Evolutionary conservation across 2,797 vertebrate species (phyloP).

Genomic region (Holocentrus rufus): DNA sequence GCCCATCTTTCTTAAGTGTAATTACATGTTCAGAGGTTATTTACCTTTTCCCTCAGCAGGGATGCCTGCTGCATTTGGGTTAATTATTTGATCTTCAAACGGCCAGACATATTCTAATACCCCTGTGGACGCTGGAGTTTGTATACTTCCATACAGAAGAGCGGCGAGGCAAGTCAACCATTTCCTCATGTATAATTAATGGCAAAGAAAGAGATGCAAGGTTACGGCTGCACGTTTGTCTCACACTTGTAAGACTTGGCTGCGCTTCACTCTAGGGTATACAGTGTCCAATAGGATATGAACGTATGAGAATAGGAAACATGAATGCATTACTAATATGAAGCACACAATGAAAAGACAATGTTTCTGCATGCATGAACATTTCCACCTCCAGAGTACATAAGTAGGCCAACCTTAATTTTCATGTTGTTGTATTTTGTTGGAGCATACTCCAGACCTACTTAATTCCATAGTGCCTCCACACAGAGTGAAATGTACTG

Average conservation of each 20-base stretch:
- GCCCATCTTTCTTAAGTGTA: constrained; percentile 19
- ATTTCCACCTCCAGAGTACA: constrained; percentile 68
- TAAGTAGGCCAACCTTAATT: constrained; percentile 79
- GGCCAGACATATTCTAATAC: constrained; percentile 43
- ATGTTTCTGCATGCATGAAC: constrained; percentile 65
- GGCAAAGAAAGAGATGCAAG: constrained; percentile 67
- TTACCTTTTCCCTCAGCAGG: constrained; percentile 17
- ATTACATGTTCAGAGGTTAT: constrained; percentile 36
- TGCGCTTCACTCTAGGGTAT: constrained; percentile 61
- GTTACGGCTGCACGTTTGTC: constrained; percentile 71
- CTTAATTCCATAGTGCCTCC: constrained; percentile 40
- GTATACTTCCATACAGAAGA: constrained; percentile 44
- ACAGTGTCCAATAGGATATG: constrained; percentile 71
- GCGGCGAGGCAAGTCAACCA: constrained; percentile 56
- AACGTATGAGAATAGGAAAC: constrained; percentile 61
- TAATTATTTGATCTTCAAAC: constrained; percentile 61
- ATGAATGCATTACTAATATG: constrained; percentile 61
- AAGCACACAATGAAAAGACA: constrained; percentile 40
- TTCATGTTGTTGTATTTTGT: constrained; percentile 53
- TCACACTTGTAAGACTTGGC: constrained; percentile 64
- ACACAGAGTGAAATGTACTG: constrained; percentile 19
- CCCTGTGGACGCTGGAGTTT: constrained; percentile 62
- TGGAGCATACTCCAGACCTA: constrained; percentile 31
- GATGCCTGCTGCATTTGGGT: constrained; percentile 48
- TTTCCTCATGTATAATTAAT: constrained; percentile 78